A percentile compares a stretch with the other conserved stretches of the same genome.
phyloP scores from a whole-genome alignment of 2,113 vertebrate species.

The Gopherus evgoodei region DNA sequence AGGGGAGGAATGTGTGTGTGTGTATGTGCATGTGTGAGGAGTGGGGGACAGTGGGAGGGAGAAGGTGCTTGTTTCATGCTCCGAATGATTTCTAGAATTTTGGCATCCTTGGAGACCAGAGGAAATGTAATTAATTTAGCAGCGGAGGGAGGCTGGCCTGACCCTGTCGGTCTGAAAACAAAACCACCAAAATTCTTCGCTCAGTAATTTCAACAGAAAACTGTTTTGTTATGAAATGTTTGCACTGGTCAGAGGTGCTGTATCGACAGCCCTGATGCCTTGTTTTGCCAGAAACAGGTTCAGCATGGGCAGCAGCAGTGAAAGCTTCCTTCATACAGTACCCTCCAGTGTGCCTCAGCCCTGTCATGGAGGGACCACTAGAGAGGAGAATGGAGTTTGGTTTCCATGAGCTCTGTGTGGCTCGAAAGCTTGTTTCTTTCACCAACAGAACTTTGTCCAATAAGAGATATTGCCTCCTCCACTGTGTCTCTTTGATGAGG shows the following conservation, averaged over 20 bases:
- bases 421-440: not conserved
- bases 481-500: not conserved
- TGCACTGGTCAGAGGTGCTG: not conserved
- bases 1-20: not conserved
- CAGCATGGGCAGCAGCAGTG: not conserved
- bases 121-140: conserved; percentile 54
- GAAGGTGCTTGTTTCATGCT: not conserved
- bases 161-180: not conserved
- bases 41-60: not conserved
- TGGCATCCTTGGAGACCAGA: conserved; percentile 21
- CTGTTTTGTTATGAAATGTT: not conserved
- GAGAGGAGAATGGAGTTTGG: not conserved
- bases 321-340: not conserved
- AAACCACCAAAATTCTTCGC: conserved; percentile 1
- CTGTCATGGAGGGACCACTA: not conserved
- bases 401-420: not conserved
- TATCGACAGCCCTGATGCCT: not conserved
- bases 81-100: conserved; percentile 40
- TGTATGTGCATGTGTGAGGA: rapidly evolving
- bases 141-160: not conserved
- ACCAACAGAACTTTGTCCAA: not conserved
- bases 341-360: not conserved
- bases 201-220: not conserved
- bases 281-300: not conserved
- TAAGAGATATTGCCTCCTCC: not conserved